Base-by-base conservation (phyloP, 2,113 vertebrate species). In the Amphiprion percula region DNA sequence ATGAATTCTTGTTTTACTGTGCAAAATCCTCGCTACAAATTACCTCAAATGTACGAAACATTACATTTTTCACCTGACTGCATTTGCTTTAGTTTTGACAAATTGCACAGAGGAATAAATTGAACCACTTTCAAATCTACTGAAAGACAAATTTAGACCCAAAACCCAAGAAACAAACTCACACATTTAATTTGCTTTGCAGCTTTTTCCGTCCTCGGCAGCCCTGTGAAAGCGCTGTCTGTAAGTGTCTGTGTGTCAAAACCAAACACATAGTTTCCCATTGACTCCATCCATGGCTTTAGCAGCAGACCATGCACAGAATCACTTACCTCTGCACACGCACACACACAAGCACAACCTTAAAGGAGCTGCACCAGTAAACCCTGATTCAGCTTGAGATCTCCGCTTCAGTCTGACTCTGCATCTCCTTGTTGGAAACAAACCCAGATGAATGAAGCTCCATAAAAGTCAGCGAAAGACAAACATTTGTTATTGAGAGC, bases 251-350 rank as follows among this genome's bases (percentile, higher is more conserved):
- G 84, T 80, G 75, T 88, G 75, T 88, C 59, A 64, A 79, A 89
- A 79, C 77, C 77, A 79, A 87, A 89, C 80, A 61, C 85, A 92
- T 92, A 90, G 79, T 90, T 92, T 90, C 89, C 90, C 80, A 10
- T 78, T 91, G 91, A 93, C 86, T 81, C 50, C 70, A 81, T 74
- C 41, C 69, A 75, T 88, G 85, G 80, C 78, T 82, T 77, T 46
- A 74, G 62, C 72, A 79, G 79, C 56, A 68, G 84, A 41, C 46
- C 90, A 86, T 82, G 83, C 86, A 87, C 66, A 72, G 68, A 88
- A 84, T 76, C 82, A 56, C 77, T 90, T 83, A 74, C 76, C 74
- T 82, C 65, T n/a, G 0, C 6, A 19, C 12, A 0, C 10, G 33
- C 54, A 19, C 12, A 0, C 10, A 44, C 47, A 44, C 26, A 12